Percentiles rank a stretch among this genome's conserved stretches.
These are phyloP conservation scores for Callitettix versicolor DNA, from an alignment of 1,140 invertebrate species.

Conservation along the genomic window DNA sequence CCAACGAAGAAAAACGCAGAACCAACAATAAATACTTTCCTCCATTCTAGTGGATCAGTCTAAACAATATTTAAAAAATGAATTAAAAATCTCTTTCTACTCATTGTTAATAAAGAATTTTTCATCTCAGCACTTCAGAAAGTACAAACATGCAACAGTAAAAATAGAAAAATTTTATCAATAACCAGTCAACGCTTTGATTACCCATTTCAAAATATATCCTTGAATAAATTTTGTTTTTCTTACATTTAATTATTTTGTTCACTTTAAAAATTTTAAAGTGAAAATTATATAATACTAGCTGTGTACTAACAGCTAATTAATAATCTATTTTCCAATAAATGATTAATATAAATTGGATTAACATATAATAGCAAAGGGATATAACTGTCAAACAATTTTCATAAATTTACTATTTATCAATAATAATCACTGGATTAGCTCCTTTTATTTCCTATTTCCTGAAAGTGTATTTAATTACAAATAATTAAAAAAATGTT, in stretches of 20 bases:
- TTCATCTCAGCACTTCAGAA: background rate
- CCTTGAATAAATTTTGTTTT: background rate
- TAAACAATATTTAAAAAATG: constrained; percentile 25
- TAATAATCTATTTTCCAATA: too few species aligned
- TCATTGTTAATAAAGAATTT: background rate
- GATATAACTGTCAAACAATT: too few species aligned
- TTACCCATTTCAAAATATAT: background rate
- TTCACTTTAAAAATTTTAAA: too few species aligned
- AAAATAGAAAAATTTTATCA: background rate
- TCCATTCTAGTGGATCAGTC: constrained; percentile 38
- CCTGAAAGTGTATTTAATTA: too few species aligned
- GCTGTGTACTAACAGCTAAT: too few species aligned
- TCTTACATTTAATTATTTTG: background rate
- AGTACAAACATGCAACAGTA: background rate
- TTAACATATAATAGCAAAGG: too few species aligned
- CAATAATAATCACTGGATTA: too few species aligned
- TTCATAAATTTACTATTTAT: too few species aligned
- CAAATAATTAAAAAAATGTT: too few species aligned
- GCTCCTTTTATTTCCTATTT: too few species aligned
- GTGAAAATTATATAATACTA: too few species aligned
- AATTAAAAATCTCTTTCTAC: background rate
- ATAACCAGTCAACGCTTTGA: background rate
- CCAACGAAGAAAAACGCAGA: constrained; percentile 37
- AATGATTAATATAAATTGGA: too few species aligned
- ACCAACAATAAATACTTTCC: constrained; percentile 40